These are phyloP conservation scores for Sardina pilchardus DNA, from an alignment of 2,113 vertebrate species.

Conservation along the genomic window DNA sequence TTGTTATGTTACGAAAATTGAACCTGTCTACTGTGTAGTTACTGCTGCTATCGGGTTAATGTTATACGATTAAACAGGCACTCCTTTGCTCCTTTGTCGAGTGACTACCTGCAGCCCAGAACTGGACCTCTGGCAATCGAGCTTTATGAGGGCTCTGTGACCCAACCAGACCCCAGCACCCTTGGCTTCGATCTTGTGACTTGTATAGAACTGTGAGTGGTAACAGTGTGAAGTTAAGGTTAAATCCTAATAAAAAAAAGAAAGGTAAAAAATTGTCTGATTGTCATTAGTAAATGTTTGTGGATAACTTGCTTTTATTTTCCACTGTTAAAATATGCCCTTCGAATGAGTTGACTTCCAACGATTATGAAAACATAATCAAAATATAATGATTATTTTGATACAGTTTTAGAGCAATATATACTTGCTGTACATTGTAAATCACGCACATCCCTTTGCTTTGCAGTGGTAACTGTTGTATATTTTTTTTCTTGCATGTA, in stretches of 20 bases:
- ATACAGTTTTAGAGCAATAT: no score
- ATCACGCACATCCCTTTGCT: no score
- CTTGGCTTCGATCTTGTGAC: slow-evolving; percentile 88
- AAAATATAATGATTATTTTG: no score
- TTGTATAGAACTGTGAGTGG: slow-evolving; percentile 89
- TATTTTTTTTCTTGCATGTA: no score
- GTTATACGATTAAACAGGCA: slow-evolving; percentile 66
- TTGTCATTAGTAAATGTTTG: no score
- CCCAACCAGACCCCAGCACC: slow-evolving; percentile 82
- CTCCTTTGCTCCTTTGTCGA: slow-evolving; percentile 74
- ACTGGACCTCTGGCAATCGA: slow-evolving; percentile 76
- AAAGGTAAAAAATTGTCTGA: background rate
- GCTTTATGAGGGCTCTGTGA: slow-evolving; percentile 87
- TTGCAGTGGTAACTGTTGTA: no score
- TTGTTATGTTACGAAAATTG: background rate
- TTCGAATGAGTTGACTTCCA: no score
- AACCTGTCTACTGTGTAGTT: background rate
- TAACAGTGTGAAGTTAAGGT: background rate
- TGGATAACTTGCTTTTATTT: background rate
- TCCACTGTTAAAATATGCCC: background rate
- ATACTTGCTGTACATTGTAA: no score
- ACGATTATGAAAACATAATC: no score
- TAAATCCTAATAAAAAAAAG: background rate
- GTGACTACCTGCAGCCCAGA: slow-evolving; percentile 81
- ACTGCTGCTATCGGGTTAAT: background rate